A percentile compares a stretch with the other conserved stretches of the same genome.
Conservation (phyloP, 2,888 invertebrate species). For the Caenorhabditis sp. region DNA sequence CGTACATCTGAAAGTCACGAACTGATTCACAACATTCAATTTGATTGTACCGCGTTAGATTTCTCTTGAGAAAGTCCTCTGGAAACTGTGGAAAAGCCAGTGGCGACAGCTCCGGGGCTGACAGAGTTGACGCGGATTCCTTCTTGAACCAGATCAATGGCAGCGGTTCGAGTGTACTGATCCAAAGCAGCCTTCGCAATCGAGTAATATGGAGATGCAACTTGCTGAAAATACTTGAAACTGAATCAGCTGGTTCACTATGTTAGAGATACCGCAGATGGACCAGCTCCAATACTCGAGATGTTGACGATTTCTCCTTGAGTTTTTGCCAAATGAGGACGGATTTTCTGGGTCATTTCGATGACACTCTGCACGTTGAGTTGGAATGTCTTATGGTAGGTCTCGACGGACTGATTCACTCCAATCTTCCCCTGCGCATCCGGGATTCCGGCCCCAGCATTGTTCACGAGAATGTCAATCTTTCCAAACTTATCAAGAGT, state of each 20-base stretch:
- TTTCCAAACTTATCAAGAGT: constrained; percentile 62
- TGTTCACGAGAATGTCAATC: constrained; percentile 58
- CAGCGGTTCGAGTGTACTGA: constrained; percentile 43
- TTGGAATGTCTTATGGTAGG: constrained; percentile 36
- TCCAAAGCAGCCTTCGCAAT: constrained; percentile 47
- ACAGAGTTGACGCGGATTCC: constrained; percentile 45
- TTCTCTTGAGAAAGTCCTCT: constrained; percentile 24
- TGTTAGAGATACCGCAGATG: constrained; percentile 26
- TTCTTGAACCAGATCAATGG: constrained; percentile 35
- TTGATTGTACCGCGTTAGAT: constrained; percentile 37
- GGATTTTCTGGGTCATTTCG: constrained; percentile 47
- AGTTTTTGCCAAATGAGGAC: constrained; percentile 33
- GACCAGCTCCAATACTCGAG: constrained; percentile 52
- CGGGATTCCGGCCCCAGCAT: constrained; percentile 37
- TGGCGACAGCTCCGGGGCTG: constrained; percentile 43
- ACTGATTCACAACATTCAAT: background rate
- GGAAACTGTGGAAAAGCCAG: constrained; percentile 28
- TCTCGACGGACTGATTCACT: constrained; percentile 27
- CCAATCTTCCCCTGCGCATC: constrained; percentile 43
- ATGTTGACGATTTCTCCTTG: constrained; percentile 57
- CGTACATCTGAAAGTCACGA: constrained; percentile 22
- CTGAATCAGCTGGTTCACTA: background rate
- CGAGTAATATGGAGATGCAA: constrained; percentile 39
- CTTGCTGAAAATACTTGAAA: constrained; percentile 46
- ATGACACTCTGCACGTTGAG: constrained; percentile 56